phyloP scores from a whole-genome alignment of 2,888 invertebrate species.

The Cyclophora albipunctata region DNA sequence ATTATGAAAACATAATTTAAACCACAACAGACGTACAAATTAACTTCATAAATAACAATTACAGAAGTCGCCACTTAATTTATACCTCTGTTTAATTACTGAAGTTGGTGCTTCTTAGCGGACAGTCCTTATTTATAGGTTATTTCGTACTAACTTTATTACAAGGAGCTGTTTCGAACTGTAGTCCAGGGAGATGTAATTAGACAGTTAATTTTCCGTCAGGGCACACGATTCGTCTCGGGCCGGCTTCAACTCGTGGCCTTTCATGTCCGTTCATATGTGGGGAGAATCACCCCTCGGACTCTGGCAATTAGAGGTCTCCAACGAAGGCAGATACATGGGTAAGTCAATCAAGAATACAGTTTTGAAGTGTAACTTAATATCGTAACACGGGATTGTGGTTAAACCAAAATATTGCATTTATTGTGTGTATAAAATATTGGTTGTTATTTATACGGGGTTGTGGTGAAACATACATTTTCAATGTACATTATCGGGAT shows the following conservation, averaged over 20 bases:
- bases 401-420: too few relatives aligned
- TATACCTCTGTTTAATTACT: conserved; percentile 20
- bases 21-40: conserved; percentile 7
- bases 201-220: conserved; percentile 37
- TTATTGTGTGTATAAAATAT: too few relatives aligned
- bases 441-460: too few relatives aligned
- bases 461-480: too few relatives aligned
- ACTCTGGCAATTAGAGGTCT: conserved; percentile 95
- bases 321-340: conserved; percentile 92
- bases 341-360: conserved; percentile 73
- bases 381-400: conserved; percentile 7
- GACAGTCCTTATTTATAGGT: conserved; percentile 16
- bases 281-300: conserved; percentile 98
- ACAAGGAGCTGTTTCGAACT: conserved; percentile 23
- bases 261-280: conserved; percentile 99
- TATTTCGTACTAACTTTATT: conserved; percentile 11
- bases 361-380: conserved; percentile 8
- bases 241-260: conserved; percentile 97
- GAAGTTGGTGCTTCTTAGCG: conserved; percentile 12
- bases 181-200: conserved; percentile 19
- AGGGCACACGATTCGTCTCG: conserved; percentile 92
- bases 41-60: conserved; percentile 15
- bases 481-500: too few relatives aligned
- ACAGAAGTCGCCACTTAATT: conserved; percentile 16
- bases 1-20: conserved; percentile 1